Base-by-base conservation (phyloP, 2,797 vertebrate genomes). In the Smutsia temminckii region DNA sequence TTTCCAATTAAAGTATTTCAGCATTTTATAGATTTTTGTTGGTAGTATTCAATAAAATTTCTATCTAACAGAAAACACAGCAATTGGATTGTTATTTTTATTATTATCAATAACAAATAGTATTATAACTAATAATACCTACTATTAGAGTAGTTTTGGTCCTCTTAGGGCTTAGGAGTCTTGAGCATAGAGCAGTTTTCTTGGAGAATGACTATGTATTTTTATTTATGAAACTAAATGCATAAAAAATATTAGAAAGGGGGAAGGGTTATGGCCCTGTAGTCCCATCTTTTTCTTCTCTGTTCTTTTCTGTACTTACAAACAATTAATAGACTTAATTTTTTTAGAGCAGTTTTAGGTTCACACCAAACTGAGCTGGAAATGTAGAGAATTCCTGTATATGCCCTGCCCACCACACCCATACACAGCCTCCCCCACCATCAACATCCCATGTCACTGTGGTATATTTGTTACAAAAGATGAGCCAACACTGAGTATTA, bases 11-110 rank as follows among this genome's bases (percentile, higher is more conserved):
- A 1, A 57, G 10, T 77, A 51, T 89, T 89, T 42, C 57, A 32
- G n/a, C 72, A 32, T 68, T 88, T 63, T 95, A 68, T 91, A 68
- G 17, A 25, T 75, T 42, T 79, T 72, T 88, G 10, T 88, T 91
- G 55, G 46, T 40, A 57, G 16, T 59, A 46, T 34, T 78, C 21
- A 84, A 46, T 69, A 88, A 91, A 87, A 93, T 74, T 34, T 59
- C 32, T 13, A 84, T 78, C 57, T 85, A 61, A 80, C 9, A 84
- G 78, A 63, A 93, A 74, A 61, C 29, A 27, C 2, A 86, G 17
- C 21, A 81, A 20, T 42, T 51, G 21, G 57, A 68, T 80, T 69
- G 77, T 64, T 78, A 57, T 83, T 94, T 89, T 68, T 84, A 57
- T 85, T 85, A 51, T 4, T 79, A 51, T 68, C 25, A 68, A 59